These are phyloP conservation scores for Perdita meconis DNA, from an alignment of 2,888 invertebrate species.

Conservation along the genomic window DNA sequence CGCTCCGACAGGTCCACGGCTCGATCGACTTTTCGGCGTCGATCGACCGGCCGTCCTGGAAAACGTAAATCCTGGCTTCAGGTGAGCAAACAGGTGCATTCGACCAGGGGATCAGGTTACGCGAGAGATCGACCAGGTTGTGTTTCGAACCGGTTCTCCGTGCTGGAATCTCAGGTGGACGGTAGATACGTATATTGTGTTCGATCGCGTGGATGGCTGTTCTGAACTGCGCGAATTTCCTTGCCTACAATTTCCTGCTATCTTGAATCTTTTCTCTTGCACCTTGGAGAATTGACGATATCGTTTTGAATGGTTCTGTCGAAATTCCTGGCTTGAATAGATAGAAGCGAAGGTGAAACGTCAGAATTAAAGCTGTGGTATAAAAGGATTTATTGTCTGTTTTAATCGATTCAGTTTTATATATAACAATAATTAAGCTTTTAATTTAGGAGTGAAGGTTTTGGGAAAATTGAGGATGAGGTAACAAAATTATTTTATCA, in stretches of 20 bases:
- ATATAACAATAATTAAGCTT: no score
- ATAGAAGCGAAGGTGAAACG: no score
- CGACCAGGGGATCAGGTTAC: conserved; percentile 78
- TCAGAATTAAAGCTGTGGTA: no score
- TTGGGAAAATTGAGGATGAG: no score
- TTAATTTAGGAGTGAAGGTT: no score
- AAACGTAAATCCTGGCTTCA: conserved; percentile 75
- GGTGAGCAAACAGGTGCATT: conserved; percentile 80
- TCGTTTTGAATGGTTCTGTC: not conserved
- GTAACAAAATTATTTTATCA: no score
- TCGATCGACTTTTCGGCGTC: conserved; percentile 15
- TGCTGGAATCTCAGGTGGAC: conserved; percentile 49
- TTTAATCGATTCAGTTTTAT: no score
- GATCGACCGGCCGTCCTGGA: conserved; percentile 45
- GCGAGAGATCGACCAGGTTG: conserved; percentile 71
- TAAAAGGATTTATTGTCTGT: no score
- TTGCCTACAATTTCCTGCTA: not conserved
- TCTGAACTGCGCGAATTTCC: not conserved
- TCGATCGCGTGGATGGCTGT: conserved; percentile 18
- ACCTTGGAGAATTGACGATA: not conserved
- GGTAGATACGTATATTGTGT: conserved; percentile 1
- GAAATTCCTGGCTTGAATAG: no score
- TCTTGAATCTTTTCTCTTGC: not conserved
- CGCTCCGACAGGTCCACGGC: not conserved
- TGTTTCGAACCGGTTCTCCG: conserved; percentile 68